phyloP scores from a whole-genome alignment of 1,140 invertebrate species.

The Brachionus angularis region DNA sequence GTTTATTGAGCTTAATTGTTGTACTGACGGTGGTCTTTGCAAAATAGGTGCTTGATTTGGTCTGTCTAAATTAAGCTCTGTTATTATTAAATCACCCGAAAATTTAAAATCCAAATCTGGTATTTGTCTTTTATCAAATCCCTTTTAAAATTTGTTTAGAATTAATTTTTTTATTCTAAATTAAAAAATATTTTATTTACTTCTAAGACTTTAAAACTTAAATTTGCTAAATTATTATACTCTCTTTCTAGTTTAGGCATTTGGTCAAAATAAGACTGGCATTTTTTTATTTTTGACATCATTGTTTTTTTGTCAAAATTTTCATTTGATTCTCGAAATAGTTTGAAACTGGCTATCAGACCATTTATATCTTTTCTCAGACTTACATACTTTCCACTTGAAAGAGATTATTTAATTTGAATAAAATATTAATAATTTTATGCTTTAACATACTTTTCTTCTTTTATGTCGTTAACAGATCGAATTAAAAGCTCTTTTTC shows the following conservation, averaged over 20 bases:
- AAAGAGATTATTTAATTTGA: neutral
- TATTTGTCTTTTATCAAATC: neutral
- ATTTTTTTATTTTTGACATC: constrained; percentile 11
- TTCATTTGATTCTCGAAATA: constrained; percentile 36
- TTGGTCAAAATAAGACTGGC: neutral
- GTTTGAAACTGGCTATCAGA: neutral
- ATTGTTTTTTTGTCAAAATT: constrained; percentile 39
- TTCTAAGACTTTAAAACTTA: constrained; percentile 39
- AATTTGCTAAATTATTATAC: neutral
- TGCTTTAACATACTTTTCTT: constrained; percentile 27
- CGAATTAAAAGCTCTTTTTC: constrained; percentile 11
- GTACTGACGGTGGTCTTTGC: neutral
- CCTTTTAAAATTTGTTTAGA: neutral
- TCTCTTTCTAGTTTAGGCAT: neutral
- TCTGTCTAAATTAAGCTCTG: neutral
- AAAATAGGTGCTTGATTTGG: neutral
- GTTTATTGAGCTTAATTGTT: neutral
- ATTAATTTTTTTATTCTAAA: neutral
- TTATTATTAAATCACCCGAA: neutral
- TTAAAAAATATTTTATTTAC: neutral
- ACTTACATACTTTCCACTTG: constrained; percentile 29
- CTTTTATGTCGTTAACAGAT: constrained; percentile 25
- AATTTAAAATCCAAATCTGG: constrained; percentile 2
- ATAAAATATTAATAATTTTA: neutral
- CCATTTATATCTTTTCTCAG: constrained; percentile 6